Evolutionary conservation across 2,797 vertebrate species (phyloP).

Genomic region (Tolypeutes matacus): DNA sequence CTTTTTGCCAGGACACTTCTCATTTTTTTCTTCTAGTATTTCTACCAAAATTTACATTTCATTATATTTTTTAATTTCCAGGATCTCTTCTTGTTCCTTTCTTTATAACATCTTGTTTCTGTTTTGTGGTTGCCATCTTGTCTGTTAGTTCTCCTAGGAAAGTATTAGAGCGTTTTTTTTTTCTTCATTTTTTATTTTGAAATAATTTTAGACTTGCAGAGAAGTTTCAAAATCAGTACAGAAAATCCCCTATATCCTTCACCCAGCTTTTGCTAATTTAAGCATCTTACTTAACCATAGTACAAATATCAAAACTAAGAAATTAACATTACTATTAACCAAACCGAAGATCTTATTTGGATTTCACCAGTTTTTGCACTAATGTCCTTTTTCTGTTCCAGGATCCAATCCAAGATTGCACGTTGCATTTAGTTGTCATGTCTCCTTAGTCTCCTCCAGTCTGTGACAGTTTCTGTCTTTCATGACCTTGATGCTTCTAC

Average conservation of each 20-base stretch:
- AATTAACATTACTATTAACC: neutral
- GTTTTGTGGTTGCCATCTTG: constrained; percentile 12
- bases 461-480: constrained; percentile 39
- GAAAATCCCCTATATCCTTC: constrained; percentile 4
- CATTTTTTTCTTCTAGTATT: neutral
- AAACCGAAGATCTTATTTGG: neutral
- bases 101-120: constrained; percentile 5
- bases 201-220: constrained; percentile 55
- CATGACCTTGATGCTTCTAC: neutral
- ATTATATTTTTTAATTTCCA: constrained; percentile 7
- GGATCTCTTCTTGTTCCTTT: constrained; percentile 23
- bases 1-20: neutral
- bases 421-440: neutral
- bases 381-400: neutral
- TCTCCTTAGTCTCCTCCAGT: neutral
- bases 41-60: constrained; percentile 54
- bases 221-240: constrained; percentile 44
- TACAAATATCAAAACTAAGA: neutral
- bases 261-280: neutral
- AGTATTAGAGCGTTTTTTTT: neutral
- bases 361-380: neutral
- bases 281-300: neutral
- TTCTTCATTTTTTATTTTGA: constrained; percentile 10
- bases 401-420: neutral
- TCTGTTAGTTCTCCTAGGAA: neutral